Conservation (phyloP, 2,113 vertebrate species). For the Tychaedon coryphoeus region DNA sequence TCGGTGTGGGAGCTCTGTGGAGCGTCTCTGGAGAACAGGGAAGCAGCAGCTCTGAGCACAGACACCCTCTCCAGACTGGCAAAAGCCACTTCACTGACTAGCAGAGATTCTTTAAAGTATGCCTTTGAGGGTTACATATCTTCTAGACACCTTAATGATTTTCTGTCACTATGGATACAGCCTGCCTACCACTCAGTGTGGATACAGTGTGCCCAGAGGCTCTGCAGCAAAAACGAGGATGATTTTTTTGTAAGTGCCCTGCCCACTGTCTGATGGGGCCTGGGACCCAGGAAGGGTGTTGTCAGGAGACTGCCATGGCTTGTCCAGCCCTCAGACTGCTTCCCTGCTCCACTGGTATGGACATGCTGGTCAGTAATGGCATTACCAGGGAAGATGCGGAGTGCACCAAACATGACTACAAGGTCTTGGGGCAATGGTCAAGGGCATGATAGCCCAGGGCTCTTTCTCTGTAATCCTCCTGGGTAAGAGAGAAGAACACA, state of each 20-base stretch:
- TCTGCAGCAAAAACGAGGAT: not conserved
- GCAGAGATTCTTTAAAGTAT: not conserved
- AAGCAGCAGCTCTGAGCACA: not conserved
- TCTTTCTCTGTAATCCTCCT: not conserved
- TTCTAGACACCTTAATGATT: not conserved
- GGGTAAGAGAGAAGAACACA: not conserved
- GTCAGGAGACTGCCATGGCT: not conserved
- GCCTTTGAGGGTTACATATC: not conserved
- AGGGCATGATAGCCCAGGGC: not conserved
- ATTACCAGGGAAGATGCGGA: not conserved
- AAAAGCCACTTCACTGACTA: not conserved
- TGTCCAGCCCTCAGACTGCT: not conserved
- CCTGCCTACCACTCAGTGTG: not conserved
- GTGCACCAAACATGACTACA: no score
- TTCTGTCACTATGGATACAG: not conserved
- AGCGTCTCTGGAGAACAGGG: not conserved
- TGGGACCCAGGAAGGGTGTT: not conserved
- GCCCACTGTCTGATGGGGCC: not conserved
- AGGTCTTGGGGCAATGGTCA: not conserved
- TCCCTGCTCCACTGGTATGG: not conserved
- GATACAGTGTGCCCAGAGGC: not conserved
- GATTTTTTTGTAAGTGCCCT: not conserved
- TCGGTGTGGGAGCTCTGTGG: rapidly evolving
- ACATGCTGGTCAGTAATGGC: not conserved
- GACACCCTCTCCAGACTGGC: not conserved